Evolutionary conservation across 2,113 vertebrate genomes (phyloP).

Genomic region (Puntigrus tetrazona): DNA sequence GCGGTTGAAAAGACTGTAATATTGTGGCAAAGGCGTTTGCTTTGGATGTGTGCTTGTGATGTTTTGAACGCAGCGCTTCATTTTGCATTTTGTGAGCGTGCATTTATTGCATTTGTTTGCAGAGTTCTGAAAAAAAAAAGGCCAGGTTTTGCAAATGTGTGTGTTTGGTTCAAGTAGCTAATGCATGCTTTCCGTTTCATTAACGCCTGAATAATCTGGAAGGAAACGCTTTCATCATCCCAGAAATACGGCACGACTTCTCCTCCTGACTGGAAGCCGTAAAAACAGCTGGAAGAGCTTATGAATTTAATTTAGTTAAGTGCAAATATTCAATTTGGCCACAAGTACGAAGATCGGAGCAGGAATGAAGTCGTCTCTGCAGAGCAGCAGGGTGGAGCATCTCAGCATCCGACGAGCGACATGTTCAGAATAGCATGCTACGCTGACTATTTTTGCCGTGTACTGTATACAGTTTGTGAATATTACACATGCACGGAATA

Average conservation of each 20-base stretch:
- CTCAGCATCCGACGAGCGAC: background rate
- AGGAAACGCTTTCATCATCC: slow-evolving; percentile 25
- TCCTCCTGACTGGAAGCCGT: slow-evolving; percentile 10
- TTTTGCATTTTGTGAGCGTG: too few relatives aligned
- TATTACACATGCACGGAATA: background rate
- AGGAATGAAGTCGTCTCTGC: slow-evolving; percentile 2
- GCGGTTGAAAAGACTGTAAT: too few relatives aligned
- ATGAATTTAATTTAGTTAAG: slow-evolving; percentile 48
- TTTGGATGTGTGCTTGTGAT: too few relatives aligned
- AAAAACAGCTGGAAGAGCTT: slow-evolving; percentile 29
- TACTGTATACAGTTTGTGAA: slow-evolving; percentile 11
- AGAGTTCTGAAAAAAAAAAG: background rate
- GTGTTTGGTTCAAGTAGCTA: background rate
- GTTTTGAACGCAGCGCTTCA: too few relatives aligned
- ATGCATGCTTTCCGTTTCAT: background rate
- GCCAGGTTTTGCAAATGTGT: too few relatives aligned
- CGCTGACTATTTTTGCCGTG: background rate
- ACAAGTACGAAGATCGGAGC: slow-evolving; percentile 15
- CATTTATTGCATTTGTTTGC: too few relatives aligned
- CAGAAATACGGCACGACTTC: background rate
- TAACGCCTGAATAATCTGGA: background rate
- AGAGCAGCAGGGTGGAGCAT: background rate
- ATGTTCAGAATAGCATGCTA: slow-evolving; percentile 4
- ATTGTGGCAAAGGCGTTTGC: too few relatives aligned
- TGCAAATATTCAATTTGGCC: slow-evolving; percentile 23